These are phyloP conservation scores for Rhinoderma darwinii DNA, from an alignment of 2,113 vertebrate species.

Conservation along the genomic window DNA sequence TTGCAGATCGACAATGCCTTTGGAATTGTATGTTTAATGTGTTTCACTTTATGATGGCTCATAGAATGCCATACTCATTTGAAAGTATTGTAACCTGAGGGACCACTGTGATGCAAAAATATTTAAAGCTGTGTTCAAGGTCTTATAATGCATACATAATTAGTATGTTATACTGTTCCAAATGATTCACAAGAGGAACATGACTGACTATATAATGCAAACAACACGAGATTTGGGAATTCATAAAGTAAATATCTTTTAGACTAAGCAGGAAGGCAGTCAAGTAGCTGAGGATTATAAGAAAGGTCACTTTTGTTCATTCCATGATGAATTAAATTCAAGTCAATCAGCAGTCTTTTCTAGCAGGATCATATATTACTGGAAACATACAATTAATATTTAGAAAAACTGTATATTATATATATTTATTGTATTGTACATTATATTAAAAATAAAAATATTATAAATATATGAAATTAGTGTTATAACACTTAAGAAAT, in stretches of 20 bases:
- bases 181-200: not conserved
- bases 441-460: too few relatives aligned
- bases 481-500: too few relatives aligned
- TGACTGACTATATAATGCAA: not conserved
- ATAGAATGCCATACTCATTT: not conserved
- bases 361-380: not conserved
- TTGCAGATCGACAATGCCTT: not conserved
- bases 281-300: not conserved
- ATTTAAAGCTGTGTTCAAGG: not conserved
- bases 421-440: too few relatives aligned
- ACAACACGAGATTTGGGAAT: conserved; percentile 21
- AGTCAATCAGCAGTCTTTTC: not conserved
- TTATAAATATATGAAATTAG: too few relatives aligned
- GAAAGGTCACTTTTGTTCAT: not conserved
- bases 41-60: not conserved
- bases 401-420: not conserved
- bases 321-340: not conserved
- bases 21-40: not conserved
- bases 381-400: not conserved
- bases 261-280: conserved; percentile 41
- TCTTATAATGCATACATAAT: not conserved
- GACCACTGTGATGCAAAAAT: not conserved
- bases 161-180: conserved; percentile 1
- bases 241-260: conserved; percentile 21
- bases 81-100: not conserved